A percentile compares a stretch with the other conserved stretches of the same genome.
These are phyloP conservation scores for Geodia barretti DNA, from an alignment of 37 sponge, comb jelly and placozoan species.

Conservation along the genomic window DNA sequence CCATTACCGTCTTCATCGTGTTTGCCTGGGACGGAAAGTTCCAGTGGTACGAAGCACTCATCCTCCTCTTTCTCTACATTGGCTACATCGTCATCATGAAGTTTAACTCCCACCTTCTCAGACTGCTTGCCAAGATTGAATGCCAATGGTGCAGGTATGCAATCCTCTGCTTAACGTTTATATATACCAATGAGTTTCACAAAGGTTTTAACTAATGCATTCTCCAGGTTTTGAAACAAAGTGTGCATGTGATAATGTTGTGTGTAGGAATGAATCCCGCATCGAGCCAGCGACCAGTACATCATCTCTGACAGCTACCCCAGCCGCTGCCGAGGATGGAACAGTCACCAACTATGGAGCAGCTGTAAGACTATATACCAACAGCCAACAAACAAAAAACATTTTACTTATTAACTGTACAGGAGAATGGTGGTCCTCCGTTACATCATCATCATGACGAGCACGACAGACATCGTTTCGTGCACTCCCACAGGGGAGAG, in stretches of 20 bases:
- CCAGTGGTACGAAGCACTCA: slow-evolving; percentile 66
- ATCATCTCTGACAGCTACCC: too few species aligned
- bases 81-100: slow-evolving; percentile 77
- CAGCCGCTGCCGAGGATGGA: too few species aligned
- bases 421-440: too few species aligned
- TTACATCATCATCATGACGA: slow-evolving; percentile 13
- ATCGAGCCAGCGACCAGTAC: slow-evolving; percentile 8
- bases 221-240: too few species aligned
- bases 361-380: too few species aligned
- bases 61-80: slow-evolving; percentile 69
- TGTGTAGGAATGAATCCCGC: slow-evolving; percentile 19
- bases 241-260: not conserved
- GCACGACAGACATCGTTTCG: slow-evolving; percentile 45
- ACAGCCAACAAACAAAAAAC: too few species aligned
- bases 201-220: not conserved
- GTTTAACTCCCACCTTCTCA: slow-evolving; percentile 47
- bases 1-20: slow-evolving; percentile 65
- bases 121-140: slow-evolving; percentile 12
- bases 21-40: slow-evolving; percentile 81
- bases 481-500: slow-evolving; percentile 53
- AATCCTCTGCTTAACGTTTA: not conserved
- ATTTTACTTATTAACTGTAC: too few species aligned
- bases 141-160: slow-evolving; percentile 29
- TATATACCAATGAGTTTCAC: not conserved
- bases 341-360: too few species aligned